phyloP scores from a whole-genome alignment of 1,140 invertebrate genomes.

The Riptortus pedestris region DNA sequence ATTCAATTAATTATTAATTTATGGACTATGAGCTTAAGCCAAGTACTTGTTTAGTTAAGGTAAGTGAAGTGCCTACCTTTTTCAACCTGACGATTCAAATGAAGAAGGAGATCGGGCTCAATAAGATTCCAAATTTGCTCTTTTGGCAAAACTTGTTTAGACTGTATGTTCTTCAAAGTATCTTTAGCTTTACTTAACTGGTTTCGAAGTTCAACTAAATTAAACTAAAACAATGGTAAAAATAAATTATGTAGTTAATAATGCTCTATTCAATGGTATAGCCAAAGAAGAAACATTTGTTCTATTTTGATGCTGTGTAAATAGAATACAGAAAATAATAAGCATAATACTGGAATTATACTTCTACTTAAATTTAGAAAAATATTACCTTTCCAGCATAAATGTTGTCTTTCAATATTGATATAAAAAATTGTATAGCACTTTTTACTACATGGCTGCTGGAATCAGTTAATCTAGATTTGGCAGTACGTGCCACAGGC shows the following conservation, averaged over 20 bases:
- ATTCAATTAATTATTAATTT: too few species aligned
- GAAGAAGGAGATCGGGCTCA: conserved; percentile 21
- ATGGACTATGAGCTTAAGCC: too few species aligned
- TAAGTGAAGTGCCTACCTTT: too few species aligned
- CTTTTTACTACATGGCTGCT: conserved; percentile 32
- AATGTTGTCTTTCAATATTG: conserved; percentile 31
- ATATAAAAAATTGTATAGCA: conserved; percentile 31
- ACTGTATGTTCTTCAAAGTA: conserved; percentile 17
- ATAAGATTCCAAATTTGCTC: conserved; percentile 23
- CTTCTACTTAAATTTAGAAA: neutral
- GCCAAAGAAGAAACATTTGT: neutral
- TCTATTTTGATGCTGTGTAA: neutral
- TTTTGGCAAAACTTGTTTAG: conserved; percentile 17
- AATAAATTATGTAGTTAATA: neutral
- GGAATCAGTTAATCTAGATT: conserved; percentile 30
- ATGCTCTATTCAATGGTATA: neutral
- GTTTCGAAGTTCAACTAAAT: conserved; percentile 12
- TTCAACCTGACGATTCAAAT: neutral
- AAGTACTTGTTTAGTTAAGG: too few species aligned
- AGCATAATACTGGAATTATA: neutral
- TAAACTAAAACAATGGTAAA: conserved; percentile 20
- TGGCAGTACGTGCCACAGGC: conserved; percentile 26
- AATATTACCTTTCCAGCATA: conserved; percentile 31
- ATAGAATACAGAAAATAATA: neutral
- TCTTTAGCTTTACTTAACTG: conserved; percentile 20